phyloP scores from a whole-genome alignment of 2,888 invertebrate species.

The Ectemnius cavifrons region DNA sequence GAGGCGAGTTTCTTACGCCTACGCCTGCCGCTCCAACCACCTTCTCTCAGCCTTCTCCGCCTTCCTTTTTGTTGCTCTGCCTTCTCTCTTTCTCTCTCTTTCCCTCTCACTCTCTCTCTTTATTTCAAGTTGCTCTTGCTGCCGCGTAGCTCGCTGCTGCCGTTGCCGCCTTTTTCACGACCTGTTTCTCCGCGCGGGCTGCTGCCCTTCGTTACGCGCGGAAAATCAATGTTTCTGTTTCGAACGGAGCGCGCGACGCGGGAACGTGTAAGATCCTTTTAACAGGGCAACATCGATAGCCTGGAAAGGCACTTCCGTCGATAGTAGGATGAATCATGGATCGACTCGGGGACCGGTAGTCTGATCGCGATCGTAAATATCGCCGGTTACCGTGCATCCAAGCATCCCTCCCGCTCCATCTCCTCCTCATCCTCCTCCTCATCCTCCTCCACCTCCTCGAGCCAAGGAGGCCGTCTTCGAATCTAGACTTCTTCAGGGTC shows the following conservation, averaged over 20 bases:
- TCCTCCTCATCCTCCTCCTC: too few species aligned
- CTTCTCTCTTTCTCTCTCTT: constrained; percentile 15
- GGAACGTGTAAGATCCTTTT: too few species aligned
- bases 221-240: constrained; percentile 41
- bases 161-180: constrained; percentile 3
- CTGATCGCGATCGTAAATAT: background rate
- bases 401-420: too few species aligned
- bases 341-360: constrained; percentile 8
- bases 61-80: background rate
- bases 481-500: too few species aligned
- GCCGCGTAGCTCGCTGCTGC: background rate
- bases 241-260: constrained; percentile 27
- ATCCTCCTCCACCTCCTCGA: too few species aligned
- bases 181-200: background rate
- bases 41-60: constrained; percentile 23
- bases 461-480: too few species aligned
- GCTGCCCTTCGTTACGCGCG: constrained; percentile 19
- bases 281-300: constrained; percentile 18
- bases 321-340: constrained; percentile 36
- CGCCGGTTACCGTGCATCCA: too few species aligned
- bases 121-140: constrained; percentile 6
- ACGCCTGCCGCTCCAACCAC: constrained; percentile 40
- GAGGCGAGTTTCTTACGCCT: constrained; percentile 58
- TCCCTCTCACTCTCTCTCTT: constrained; percentile 3
- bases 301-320: constrained; percentile 39